Conservation (phyloP, 2,888 invertebrate genomes). For the Odontocerum albicorne region DNA sequence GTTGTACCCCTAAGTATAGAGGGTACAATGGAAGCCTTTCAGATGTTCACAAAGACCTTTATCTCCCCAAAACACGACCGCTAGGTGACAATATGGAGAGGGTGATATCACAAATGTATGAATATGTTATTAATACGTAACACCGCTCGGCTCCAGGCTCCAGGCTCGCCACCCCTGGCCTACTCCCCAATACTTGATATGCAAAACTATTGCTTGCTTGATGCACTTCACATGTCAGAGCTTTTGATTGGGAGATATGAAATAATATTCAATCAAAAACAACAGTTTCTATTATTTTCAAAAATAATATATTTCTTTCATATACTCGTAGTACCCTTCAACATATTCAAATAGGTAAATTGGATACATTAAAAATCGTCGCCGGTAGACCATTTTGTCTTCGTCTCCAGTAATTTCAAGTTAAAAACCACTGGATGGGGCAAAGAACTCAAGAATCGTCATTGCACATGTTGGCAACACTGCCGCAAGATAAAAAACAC, state of each 20-base stretch:
- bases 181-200: conserved; percentile 1
- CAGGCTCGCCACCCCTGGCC: background rate
- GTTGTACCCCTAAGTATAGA: conserved; percentile 16
- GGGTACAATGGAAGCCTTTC: conserved; percentile 33
- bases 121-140: conserved; percentile 33
- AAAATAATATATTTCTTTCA: background rate
- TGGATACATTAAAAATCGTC: too few species aligned
- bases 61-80: conserved; percentile 37
- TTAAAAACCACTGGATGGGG: too few species aligned
- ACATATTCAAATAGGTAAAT: too few species aligned
- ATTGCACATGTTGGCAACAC: too few species aligned
- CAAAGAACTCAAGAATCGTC: too few species aligned
- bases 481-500: too few species aligned
- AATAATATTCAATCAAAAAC: too few species aligned
- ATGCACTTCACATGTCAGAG: conserved; percentile 14
- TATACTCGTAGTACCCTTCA: too few species aligned
- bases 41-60: conserved; percentile 35
- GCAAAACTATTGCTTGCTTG: conserved; percentile 8
- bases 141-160: conserved; percentile 3
- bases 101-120: conserved; percentile 34
- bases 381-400: too few species aligned
- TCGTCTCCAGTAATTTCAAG: too few species aligned
- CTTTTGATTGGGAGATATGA: too few species aligned
- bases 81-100: conserved; percentile 35
- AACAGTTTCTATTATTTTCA: too few species aligned